Evolutionary conservation across 1,140 invertebrate species (phyloP).

Genomic region (Teleopsis dalmanni): DNA sequence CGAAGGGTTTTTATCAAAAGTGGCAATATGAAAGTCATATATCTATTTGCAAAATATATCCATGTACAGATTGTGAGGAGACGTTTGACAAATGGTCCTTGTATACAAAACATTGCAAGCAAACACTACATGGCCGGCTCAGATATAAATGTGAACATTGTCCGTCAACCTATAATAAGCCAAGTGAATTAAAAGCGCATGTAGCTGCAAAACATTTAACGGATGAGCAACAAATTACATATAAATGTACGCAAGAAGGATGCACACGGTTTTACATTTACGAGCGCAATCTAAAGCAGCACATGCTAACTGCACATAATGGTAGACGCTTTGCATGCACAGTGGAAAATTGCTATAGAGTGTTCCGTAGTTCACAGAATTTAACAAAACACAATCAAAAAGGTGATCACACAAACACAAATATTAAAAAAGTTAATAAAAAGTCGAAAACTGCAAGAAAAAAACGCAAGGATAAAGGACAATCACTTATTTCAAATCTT

Average conservation of each 20-base stretch:
- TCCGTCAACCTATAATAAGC: conserved; percentile 20
- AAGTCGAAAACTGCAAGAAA: conserved; percentile 14
- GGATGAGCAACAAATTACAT: conserved; percentile 5
- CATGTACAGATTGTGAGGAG: conserved; percentile 16
- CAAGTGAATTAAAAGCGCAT: conserved; percentile 22
- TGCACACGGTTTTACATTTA: conserved; percentile 29
- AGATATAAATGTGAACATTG: conserved; percentile 30
- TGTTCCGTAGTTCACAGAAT: conserved; percentile 35
- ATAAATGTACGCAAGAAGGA: conserved; percentile 20
- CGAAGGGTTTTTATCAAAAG: conserved; percentile 29
- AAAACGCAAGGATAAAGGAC: conserved; percentile 29
- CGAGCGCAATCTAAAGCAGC: conserved; percentile 33
- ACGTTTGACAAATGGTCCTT: conserved; percentile 36
- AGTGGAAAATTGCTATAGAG: conserved; percentile 20
- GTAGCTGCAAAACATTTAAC: conserved; percentile 23
- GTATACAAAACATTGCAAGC: conserved; percentile 30
- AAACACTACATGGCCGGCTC: conserved; percentile 23
- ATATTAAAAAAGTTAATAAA: conserved; percentile 4
- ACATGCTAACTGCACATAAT: conserved; percentile 21
- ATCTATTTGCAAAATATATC: conserved; percentile 29
- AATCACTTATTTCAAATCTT: conserved; percentile 20
- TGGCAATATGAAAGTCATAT: conserved; percentile 33
- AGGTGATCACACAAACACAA: background rate
- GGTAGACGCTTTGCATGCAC: conserved; percentile 33
- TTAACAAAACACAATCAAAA: conserved; percentile 28